These are phyloP conservation scores for Lochmaea crataegi DNA, from an alignment of 2,888 invertebrate species.

Conservation along the genomic window DNA sequence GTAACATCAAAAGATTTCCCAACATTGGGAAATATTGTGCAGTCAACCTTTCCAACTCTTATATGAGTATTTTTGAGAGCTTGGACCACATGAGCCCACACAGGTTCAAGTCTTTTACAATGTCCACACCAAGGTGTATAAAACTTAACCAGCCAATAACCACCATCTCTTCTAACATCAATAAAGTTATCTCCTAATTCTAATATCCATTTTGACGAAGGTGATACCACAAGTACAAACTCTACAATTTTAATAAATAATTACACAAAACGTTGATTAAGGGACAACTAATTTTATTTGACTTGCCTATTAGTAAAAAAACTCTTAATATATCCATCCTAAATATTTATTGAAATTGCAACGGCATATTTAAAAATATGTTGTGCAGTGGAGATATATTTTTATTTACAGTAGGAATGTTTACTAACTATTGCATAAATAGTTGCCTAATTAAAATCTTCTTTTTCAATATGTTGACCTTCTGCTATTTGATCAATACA, in stretches of 20 bases:
- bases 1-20: slow-evolving; percentile 86
- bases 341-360: not conserved
- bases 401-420: not conserved
- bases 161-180: slow-evolving; percentile 75
- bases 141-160: slow-evolving; percentile 91
- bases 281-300: not conserved
- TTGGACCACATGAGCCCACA: slow-evolving; percentile 95
- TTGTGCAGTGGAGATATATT: not conserved
- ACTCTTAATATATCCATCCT: slow-evolving; percentile 3
- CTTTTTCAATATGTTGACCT: too few species aligned
- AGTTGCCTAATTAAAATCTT: too few species aligned
- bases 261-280: not conserved
- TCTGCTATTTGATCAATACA: too few species aligned
- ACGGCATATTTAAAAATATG: not conserved
- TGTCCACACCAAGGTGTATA: slow-evolving; percentile 99
- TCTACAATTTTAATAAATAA: slow-evolving; percentile 2
- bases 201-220: slow-evolving; percentile 74
- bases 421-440: too few species aligned
- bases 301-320: slow-evolving; percentile 2
- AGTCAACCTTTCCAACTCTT: slow-evolving; percentile 92
- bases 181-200: slow-evolving; percentile 83
- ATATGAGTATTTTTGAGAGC: slow-evolving; percentile 85
- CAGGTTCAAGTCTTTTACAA: slow-evolving; percentile 93
- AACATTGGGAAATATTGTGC: slow-evolving; percentile 87
- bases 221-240: slow-evolving; percentile 10